These are phyloP conservation scores for Xenus cinereus DNA, from an alignment of 2,113 vertebrate genomes.

Conservation along the genomic window DNA sequence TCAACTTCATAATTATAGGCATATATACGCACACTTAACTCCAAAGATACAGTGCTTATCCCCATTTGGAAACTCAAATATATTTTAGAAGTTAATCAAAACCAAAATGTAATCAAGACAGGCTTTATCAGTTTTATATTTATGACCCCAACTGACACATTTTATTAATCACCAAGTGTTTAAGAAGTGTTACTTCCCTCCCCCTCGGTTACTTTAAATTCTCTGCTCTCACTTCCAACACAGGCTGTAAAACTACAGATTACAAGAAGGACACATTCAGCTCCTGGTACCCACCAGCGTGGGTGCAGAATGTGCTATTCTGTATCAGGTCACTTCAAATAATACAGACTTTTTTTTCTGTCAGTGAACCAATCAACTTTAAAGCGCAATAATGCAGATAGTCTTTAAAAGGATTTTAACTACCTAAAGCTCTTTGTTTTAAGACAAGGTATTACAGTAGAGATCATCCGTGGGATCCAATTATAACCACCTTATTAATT, in stretches of 20 bases:
- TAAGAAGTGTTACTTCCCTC: conserved; percentile 1
- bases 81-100: conserved; percentile 11
- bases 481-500: conserved; percentile 15
- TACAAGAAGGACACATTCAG: not conserved
- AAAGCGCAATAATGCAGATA: not conserved
- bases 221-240: not conserved
- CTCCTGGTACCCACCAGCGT: not conserved
- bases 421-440: conserved; percentile 33
- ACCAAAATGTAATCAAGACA: conserved; percentile 20
- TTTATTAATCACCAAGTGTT: conserved; percentile 41
- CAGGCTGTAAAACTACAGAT: not conserved
- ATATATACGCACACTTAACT: not conserved
- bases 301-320: conserved; percentile 1
- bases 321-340: not conserved
- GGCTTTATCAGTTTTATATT: conserved; percentile 11
- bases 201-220: conserved; percentile 34
- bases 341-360: not conserved
- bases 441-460: conserved; percentile 1
- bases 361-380: not conserved
- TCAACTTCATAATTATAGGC: not conserved
- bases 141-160: conserved; percentile 1
- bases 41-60: not conserved
- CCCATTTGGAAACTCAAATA: not conserved
- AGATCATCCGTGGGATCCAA: not conserved
- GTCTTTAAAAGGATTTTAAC: conserved; percentile 32